Evolutionary conservation across 2,888 invertebrate species (phyloP), one percentile per base, ranked within the genome.

Genomic region (Euzophera pinguis): DNA sequence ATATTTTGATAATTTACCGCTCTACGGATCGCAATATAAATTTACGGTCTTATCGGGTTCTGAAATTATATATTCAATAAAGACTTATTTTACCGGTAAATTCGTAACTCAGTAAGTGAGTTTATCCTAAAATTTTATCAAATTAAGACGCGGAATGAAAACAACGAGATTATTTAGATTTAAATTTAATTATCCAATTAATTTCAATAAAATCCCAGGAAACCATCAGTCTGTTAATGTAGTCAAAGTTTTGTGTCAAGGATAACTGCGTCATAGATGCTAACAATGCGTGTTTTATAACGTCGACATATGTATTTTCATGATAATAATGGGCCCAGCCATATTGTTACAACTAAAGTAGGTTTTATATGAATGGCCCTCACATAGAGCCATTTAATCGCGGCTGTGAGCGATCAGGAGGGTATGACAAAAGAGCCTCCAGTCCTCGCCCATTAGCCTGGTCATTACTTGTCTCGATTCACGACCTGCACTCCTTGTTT

Each of bases 401-500:
- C 61, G 62, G 59, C 63, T 62, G 56, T 58, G 56, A 62, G 64
- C 62, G 63, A 69, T 69, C 65, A 59, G 62, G 16, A 39, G 63
- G 58, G 61, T 64, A 62, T 70, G 68, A 75, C 75, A 73, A 75
- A 69, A 68, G 69, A 71, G 67, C 67, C 63, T 65, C 58, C 57
- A n/a, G 64, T 63, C 65, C 63, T 59, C 62, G 64, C 56, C 73
- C 71, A 75, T 76, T 78, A 74, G 69, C 65, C 58, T 59, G 63
- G 65, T 72, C 74, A 73, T 80, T 76, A 77, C 71, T 67, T 70
- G 73, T 67, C 71, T 73, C 69, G 64, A 68, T 65, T 65, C 67
- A 71, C 66, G 69, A 63, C 64, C 65, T 62, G 67, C 67, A 66
- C 70, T n/a, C n/a, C n/a, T 68, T 65, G 63, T 65, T 67, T 66